Conservation (phyloP, 2,888 invertebrate species). For the Orthosia gothica region DNA sequence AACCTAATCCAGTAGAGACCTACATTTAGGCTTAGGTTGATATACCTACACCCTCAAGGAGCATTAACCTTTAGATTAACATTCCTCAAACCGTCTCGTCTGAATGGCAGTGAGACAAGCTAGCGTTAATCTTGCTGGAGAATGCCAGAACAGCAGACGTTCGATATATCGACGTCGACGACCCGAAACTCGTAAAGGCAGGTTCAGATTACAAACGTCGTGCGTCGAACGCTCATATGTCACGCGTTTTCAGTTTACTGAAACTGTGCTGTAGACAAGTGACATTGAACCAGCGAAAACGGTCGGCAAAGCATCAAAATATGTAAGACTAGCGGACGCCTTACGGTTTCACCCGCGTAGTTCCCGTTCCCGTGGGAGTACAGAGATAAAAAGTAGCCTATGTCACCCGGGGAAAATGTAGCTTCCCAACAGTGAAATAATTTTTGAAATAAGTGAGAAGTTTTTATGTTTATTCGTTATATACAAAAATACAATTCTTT, state of each 20-base stretch:
- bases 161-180: constrained; percentile 44
- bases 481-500: no score
- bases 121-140: constrained; percentile 50
- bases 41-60: not conserved
- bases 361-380: not conserved
- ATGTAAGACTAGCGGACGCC: not conserved
- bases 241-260: constrained; percentile 7
- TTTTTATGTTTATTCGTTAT: no score
- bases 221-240: constrained; percentile 14
- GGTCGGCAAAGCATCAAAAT: not conserved
- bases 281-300: not conserved
- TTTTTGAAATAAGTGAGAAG: no score
- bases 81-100: constrained; percentile 42
- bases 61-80: constrained; percentile 43
- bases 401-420: no score
- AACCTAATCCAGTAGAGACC: constrained; percentile 3
- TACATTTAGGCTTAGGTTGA: constrained; percentile 9
- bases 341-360: no score
- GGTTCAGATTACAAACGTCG: constrained; percentile 44
- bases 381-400: not conserved
- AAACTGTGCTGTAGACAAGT: not conserved
- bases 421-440: no score
- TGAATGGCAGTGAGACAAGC: constrained; percentile 46
- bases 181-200: constrained; percentile 34
- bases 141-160: constrained; percentile 44